Base-by-base conservation (phyloP, 2,888 invertebrate genomes). In the Oxyteleia sp. region DNA sequence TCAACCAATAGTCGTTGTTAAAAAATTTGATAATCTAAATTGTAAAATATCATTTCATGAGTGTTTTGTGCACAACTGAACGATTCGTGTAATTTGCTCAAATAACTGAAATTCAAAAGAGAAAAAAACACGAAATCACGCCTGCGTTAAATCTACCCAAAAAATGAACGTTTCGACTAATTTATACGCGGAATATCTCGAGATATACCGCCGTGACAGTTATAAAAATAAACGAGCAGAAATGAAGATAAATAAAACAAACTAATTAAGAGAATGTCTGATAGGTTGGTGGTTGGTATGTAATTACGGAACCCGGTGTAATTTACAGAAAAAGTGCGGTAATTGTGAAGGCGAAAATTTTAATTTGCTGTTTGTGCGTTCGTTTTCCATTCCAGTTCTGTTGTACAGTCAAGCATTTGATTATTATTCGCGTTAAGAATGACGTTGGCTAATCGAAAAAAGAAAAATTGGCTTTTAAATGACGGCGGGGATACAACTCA, bases 221-320 rank as follows among this genome's bases (percentile, higher is more conserved):
- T 57, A 57, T 41, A 38, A 41, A 57, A 57, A 41, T 57, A 41
- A 57, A 38, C n/a, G 26, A 55, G 4, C 11, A 13, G 3, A 7
- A 38, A 41, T n/a, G 23, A 13, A 13, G 10, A 41, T 41, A 41
- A 38, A 57, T 38, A 41, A 41, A 41, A 15, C 20, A 41, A 57
- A 23, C 38, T 57, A 41, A 55, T 55, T 55, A 35, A 51, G 10
- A 4, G 16, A 32, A 35, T 32, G 55, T 55, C 35, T 55, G 55
- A 55, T 55, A 35, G 55, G 4, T 8, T 16, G 55, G 18, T 35
- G 18, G 41, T 20, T 38, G 7, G 41, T 23, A n/a, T n/a, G n/a
- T n/a, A 59, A 59, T 59, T 41, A 59, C 20, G 59, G 41, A 59
- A 59, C 41, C 23, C 13, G 23, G 23, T 41, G 41, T 55, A 55